Percentiles rank a stretch among this genome's conserved stretches.
phyloP scores from a whole-genome alignment of 1,140 invertebrate genomes.

The Platyscapa corneri region DNA sequence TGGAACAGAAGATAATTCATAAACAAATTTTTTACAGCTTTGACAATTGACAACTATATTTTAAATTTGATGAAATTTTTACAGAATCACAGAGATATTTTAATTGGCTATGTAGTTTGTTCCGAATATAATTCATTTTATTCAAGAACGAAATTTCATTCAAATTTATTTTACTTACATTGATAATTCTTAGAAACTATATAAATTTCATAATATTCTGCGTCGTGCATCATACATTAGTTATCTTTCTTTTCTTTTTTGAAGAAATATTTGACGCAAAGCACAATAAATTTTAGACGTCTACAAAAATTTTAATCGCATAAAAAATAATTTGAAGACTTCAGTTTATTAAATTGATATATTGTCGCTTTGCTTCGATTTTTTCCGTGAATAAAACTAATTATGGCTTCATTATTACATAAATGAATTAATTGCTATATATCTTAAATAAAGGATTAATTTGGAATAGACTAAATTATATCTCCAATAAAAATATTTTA shows the following conservation, averaged over 20 bases:
- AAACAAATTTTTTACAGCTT: slow-evolving; percentile 7
- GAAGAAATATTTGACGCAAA: slow-evolving; percentile 7
- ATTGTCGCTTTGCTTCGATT: not conserved
- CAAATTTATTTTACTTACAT: slow-evolving; percentile 15
- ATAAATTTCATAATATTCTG: slow-evolving; percentile 14
- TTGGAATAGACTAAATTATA: not conserved
- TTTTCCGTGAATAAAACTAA: not conserved
- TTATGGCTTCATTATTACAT: not conserved
- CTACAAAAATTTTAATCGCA: slow-evolving; percentile 12
- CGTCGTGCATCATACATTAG: not conserved
- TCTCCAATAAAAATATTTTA: not conserved
- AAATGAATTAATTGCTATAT: not conserved
- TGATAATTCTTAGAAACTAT: slow-evolving; percentile 5
- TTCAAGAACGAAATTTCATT: slow-evolving; percentile 4
- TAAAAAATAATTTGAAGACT: slow-evolving; percentile 35
- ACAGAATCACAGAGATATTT: slow-evolving; percentile 34
- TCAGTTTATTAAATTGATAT: slow-evolving; percentile 27
- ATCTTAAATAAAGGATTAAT: slow-evolving; percentile 1
- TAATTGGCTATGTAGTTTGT: not conserved
- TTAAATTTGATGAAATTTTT: slow-evolving; percentile 18
- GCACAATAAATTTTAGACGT: not conserved
- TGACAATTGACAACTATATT: slow-evolving; percentile 16
- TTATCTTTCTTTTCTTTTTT: not conserved
- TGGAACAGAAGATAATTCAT: not conserved
- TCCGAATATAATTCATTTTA: slow-evolving; percentile 18